Evolutionary conservation across 37 sponge, comb jelly and placozoan genomes (phyloP).

Genomic region (Beroe forskalii): DNA sequence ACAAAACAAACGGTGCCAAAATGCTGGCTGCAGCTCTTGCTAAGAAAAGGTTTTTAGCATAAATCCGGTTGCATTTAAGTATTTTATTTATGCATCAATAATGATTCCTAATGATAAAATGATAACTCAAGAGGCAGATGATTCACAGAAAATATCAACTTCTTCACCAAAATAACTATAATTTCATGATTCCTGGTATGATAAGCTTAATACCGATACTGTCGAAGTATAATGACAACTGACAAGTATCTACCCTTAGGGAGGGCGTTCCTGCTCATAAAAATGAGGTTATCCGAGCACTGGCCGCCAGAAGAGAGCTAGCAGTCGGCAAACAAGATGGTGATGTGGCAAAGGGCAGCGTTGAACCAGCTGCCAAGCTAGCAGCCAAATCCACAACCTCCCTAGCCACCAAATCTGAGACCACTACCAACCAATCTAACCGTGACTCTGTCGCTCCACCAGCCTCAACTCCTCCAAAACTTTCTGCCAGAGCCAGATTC

Average conservation of each 20-base stretch:
- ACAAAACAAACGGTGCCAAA: constrained; percentile 41
- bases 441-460: neutral
- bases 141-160: too few species aligned
- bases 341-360: neutral
- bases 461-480: neutral
- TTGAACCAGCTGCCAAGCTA: neutral
- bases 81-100: too few species aligned
- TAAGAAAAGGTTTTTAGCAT: constrained; percentile 46
- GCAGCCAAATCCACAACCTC: neutral
- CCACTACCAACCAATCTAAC: neutral
- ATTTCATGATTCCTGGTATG: too few species aligned
- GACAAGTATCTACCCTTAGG: too few species aligned
- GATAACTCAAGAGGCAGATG: too few species aligned
- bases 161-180: too few species aligned
- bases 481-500: constrained; percentile 24
- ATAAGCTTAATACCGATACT: too few species aligned
- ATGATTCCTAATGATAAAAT: too few species aligned
- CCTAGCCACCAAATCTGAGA: neutral
- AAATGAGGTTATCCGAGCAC: constrained; percentile 42
- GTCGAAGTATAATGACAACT: too few species aligned
- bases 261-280: constrained; percentile 43
- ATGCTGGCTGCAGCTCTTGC: constrained; percentile 64
- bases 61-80: too few species aligned
- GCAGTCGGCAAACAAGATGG: neutral
- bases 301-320: constrained; percentile 14